These are phyloP conservation scores for Meliscaeva auricollis DNA, from an alignment of 2,888 invertebrate species.

Conservation along the genomic window DNA sequence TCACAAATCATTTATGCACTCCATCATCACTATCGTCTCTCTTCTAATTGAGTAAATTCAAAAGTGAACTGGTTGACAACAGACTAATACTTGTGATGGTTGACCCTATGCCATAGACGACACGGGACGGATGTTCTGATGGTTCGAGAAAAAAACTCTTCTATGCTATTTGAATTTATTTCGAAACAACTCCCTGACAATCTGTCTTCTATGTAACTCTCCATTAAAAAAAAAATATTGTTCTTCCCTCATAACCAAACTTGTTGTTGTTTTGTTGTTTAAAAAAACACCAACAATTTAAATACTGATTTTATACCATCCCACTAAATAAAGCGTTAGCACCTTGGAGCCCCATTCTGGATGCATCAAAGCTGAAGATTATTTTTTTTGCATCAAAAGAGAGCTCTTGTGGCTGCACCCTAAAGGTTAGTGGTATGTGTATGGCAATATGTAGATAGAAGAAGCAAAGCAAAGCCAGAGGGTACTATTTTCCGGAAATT, in stretches of 20 bases:
- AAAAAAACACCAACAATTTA: slow-evolving; percentile 39
- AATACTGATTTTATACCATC: slow-evolving; percentile 38
- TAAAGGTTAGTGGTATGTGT: slow-evolving; percentile 16
- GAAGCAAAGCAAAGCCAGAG: slow-evolving; percentile 39
- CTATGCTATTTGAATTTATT: slow-evolving; percentile 64
- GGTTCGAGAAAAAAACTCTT: not conserved
- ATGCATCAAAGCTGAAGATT: slow-evolving; percentile 67
- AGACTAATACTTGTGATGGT: slow-evolving; percentile 39
- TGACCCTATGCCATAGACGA: slow-evolving; percentile 59
- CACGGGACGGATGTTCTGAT: slow-evolving; percentile 15
- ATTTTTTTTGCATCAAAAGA: slow-evolving; percentile 47
- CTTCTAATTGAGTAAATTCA: slow-evolving; percentile 74
- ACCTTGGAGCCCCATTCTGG: slow-evolving; percentile 65
- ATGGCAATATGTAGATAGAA: slow-evolving; percentile 7
- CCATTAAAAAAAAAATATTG: slow-evolving; percentile 18
- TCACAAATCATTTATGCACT: slow-evolving; percentile 43
- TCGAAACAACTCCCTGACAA: slow-evolving; percentile 35
- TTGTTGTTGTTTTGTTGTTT: slow-evolving; percentile 56
- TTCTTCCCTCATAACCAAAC: slow-evolving; percentile 41
- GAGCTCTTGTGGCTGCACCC: slow-evolving; percentile 52
- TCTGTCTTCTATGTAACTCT: slow-evolving; percentile 34
- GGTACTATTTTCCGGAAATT: slow-evolving; percentile 79
- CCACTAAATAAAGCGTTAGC: slow-evolving; percentile 36
- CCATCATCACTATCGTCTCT: slow-evolving; percentile 36
- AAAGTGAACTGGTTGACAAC: slow-evolving; percentile 60